Percentiles rank a stretch among this genome's conserved stretches.
Conservation (phyloP, 2,797 vertebrate genomes). For the Malacoctenus gilli region DNA sequence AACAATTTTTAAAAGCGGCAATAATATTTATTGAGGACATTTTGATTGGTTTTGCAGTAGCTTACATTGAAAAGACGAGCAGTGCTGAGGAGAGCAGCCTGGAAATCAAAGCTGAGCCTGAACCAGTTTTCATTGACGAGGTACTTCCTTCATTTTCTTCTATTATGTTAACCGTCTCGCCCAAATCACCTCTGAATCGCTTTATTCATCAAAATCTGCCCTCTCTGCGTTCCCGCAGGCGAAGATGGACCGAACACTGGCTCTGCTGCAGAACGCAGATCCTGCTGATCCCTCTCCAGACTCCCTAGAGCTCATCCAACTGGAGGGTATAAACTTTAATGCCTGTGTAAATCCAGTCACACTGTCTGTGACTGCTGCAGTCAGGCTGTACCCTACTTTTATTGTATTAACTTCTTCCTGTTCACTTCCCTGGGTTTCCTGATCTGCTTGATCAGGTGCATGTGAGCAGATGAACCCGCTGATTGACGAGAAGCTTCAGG, state of each 20-base stretch:
- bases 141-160: slow-evolving; percentile 65
- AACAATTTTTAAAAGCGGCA: no score
- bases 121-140: slow-evolving; percentile 95
- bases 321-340: slow-evolving; percentile 86
- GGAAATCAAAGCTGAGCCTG: slow-evolving; percentile 87
- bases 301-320: slow-evolving; percentile 86
- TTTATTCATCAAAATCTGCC: neutral
- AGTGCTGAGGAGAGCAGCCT: slow-evolving; percentile 79
- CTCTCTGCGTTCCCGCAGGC: slow-evolving; percentile 75
- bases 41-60: slow-evolving; percentile 43
- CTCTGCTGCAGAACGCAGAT: slow-evolving; percentile 92
- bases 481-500: slow-evolving; percentile 96
- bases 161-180: neutral
- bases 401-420: slow-evolving; percentile 8
- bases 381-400: neutral
- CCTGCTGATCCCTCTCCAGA: slow-evolving; percentile 89
- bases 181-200: neutral
- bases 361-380: no score
- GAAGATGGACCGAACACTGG: slow-evolving; percentile 93
- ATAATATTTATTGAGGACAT: no score
- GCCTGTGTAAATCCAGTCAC: slow-evolving; percentile 17
- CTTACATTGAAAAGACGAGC: slow-evolving; percentile 79
- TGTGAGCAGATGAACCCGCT: slow-evolving; percentile 97
- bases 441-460: slow-evolving; percentile 75
- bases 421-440: slow-evolving; percentile 3